phyloP scores from a whole-genome alignment of 2,797 vertebrate genomes.

The Nyctalus aviator region DNA sequence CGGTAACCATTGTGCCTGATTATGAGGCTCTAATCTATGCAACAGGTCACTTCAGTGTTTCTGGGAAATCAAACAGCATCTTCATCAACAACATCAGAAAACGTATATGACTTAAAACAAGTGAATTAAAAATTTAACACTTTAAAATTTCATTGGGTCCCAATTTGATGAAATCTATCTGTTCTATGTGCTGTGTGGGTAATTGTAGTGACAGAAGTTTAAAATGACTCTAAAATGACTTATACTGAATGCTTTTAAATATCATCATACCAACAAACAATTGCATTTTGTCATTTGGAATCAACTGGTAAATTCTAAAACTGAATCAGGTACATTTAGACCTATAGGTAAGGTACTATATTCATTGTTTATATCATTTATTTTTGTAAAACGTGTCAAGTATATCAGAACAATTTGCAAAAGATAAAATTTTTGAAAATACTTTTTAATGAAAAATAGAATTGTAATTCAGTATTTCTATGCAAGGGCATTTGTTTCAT shows the following conservation, averaged over 20 bases:
- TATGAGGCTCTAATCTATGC: not conserved
- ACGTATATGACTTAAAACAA: not conserved
- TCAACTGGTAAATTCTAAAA: not conserved
- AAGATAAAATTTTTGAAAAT: not conserved
- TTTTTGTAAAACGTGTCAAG: not conserved
- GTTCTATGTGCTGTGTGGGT: not conserved
- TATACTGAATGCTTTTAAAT: not conserved
- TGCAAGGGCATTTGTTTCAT: not conserved
- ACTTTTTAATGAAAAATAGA: not conserved
- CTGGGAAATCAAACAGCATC: slow-evolving; percentile 12
- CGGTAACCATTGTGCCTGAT: slow-evolving; percentile 41
- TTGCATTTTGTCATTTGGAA: not conserved
- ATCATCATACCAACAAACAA: not conserved
- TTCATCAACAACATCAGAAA: slow-evolving; percentile 53
- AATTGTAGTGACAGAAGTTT: not conserved
- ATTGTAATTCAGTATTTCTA: not conserved
- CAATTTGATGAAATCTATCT: not conserved
- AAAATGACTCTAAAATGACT: slow-evolving; percentile 26
- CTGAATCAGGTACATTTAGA: not conserved
- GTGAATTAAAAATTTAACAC: not conserved
- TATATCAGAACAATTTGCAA: not conserved
- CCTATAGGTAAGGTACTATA: not conserved
- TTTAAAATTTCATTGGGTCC: not conserved
- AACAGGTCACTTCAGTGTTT: not conserved
- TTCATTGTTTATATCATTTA: not conserved